Percentiles rank a stretch among this genome's conserved stretches.
Evolutionary conservation across 2,113 vertebrate genomes (phyloP).

Genomic region (Festucalex cinctus): DNA sequence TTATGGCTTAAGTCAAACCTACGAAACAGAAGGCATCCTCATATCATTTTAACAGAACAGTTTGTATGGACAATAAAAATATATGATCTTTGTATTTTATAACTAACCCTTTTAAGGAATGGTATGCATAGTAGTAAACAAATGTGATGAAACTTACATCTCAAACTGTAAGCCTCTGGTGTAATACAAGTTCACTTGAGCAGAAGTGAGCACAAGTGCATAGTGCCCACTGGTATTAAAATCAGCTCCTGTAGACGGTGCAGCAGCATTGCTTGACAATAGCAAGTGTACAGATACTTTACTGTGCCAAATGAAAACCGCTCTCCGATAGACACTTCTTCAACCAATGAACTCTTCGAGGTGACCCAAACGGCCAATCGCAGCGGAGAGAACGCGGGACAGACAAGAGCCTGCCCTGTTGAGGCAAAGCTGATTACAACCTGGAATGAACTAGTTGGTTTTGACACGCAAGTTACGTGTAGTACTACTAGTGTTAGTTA

Average conservation of each 20-base stretch:
- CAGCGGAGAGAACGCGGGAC: conserved; percentile 3
- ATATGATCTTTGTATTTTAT: too few relatives aligned
- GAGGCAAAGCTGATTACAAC: conserved; percentile 57
- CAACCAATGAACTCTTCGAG: conserved; percentile 41
- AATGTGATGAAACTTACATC: conserved; percentile 28
- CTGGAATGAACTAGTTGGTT: neutral
- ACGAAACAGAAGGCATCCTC: neutral
- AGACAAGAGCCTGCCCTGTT: neutral
- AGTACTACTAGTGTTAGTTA: neutral
- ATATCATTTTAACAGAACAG: neutral
- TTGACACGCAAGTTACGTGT: neutral
- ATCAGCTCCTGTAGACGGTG: neutral
- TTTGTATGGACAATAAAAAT: neutral
- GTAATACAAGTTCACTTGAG: conserved; percentile 6
- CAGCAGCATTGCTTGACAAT: conserved; percentile 34
- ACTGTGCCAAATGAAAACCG: neutral
- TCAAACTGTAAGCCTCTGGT: conserved; percentile 9
- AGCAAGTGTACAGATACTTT: conserved; percentile 19
- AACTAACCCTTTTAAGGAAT: neutral
- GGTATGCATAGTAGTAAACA: conserved; percentile 3
- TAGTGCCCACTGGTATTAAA: neutral
- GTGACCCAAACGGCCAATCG: conserved; percentile 29
- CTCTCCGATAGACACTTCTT: neutral
- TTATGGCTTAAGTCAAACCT: neutral
- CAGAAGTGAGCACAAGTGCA: conserved; percentile 2